Conservation (phyloP, 2,888 invertebrate genomes). For the Heliconius cydno region DNA sequence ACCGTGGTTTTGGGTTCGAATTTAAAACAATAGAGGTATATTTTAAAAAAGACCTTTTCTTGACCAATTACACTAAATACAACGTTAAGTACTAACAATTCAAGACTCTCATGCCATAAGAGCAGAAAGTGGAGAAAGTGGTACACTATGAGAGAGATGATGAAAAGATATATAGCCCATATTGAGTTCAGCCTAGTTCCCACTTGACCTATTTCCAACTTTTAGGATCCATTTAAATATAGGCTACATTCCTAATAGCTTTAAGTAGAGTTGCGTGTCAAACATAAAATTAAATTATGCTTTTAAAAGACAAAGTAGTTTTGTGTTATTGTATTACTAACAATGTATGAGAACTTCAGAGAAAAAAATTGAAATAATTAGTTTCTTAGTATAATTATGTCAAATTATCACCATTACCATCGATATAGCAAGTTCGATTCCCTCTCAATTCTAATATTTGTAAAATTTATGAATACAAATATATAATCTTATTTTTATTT, state of each 20-base stretch:
- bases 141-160: background rate
- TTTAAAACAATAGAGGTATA: background rate
- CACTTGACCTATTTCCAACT: constrained; percentile 6
- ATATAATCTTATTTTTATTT: too few species aligned
- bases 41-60: too few species aligned
- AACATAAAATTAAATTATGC: constrained; percentile 9
- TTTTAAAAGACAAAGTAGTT: constrained; percentile 7
- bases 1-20: background rate
- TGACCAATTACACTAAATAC: background rate
- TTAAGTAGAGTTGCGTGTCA: constrained; percentile 2
- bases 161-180: background rate
- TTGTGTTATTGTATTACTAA: background rate
- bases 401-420: background rate
- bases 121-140: background rate
- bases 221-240: constrained; percentile 14
- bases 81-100: background rate
- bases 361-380: background rate
- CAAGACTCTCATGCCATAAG: background rate
- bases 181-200: background rate
- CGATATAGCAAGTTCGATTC: background rate
- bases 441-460: background rate
- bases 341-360: background rate
- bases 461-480: too few species aligned
- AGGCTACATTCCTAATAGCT: background rate
- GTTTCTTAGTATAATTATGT: background rate